phyloP scores from a whole-genome alignment of 37 sponge, comb jelly and placozoan genomes.

The Tethya wilhelma region DNA sequence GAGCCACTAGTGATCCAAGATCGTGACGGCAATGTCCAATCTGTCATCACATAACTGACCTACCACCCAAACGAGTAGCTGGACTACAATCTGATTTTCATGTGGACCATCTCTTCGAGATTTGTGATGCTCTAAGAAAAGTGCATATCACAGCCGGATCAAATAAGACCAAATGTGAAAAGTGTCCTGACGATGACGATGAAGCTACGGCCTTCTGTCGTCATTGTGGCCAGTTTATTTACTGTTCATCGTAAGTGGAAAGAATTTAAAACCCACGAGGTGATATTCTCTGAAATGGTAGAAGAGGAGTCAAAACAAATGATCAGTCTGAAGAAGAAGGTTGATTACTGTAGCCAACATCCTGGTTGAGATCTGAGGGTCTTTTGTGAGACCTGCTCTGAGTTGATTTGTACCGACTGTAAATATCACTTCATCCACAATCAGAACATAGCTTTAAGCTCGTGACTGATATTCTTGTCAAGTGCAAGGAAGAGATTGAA shows the following conservation, averaged over 20 bases:
- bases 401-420: slow-evolving; percentile 44
- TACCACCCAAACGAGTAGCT: too few species aligned
- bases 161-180: slow-evolving; percentile 23
- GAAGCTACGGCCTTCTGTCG: slow-evolving; percentile 28
- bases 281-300: not conserved
- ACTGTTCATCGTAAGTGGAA: too few species aligned
- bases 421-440: too few species aligned
- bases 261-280: slow-evolving; percentile 10
- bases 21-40: not conserved
- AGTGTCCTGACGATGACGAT: not conserved
- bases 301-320: not conserved
- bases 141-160: not conserved
- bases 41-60: not conserved
- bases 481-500: slow-evolving; percentile 7
- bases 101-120: slow-evolving; percentile 25
- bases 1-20: too few species aligned
- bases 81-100: too few species aligned
- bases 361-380: not conserved
- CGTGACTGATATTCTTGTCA: slow-evolving; percentile 14
- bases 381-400: too few species aligned
- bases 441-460: slow-evolving; percentile 25
- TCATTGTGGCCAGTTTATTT: too few species aligned
- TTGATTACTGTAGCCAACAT: slow-evolving; percentile 1
- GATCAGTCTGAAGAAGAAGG: not conserved
- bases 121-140: slow-evolving; percentile 15